Evolutionary conservation across 2,797 vertebrate genomes (phyloP), one percentile per base, ranked within the genome.

Genomic region (Rhodeus uyekii): DNA sequence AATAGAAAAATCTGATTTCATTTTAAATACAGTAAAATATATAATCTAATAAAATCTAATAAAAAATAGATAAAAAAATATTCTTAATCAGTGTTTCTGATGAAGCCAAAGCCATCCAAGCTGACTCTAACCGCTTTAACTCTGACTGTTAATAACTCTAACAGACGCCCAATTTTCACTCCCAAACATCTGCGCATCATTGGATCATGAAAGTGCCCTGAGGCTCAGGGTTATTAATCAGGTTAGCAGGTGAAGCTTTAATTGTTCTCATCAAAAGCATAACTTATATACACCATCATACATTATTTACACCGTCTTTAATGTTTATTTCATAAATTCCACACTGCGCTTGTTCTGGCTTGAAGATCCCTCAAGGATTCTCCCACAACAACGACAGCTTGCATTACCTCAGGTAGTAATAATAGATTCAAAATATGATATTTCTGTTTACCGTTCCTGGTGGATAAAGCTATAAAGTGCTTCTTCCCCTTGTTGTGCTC

Each of bases 281-380:
- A 84, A 63, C 75, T 79, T 83, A 79, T 16, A 74, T 53, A 67
- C 73, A 71, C 39, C 75, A 19, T 50, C 46, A 82, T 89, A 10
- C 48, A 88, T 87, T 76, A 87, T 87, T 86, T 68, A 86, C 3
- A 34, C 39, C 7, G 42, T 76, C 76, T 76, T 84, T 85, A 85
- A 88, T 88, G 86, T 80, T 92, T 90, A 91, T 90, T 91, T 89
- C 87, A 89, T 61, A 22, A 86, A 85, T 88, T 91, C 88, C 86
- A 88, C 76, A 65, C 42, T n/a, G 39, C 89, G 83, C 91, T 87
- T 89, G 87, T 86, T 75, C 29, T 68, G 80, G 78, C 78, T 86
- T 82, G 61, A 64, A 81, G 78, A 39, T 82, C 86, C 87, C 76
- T 84, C 69, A 44, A 60, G 85, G 89, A 90, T 87, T 84, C 86